Evolutionary conservation across 2,888 invertebrate species (phyloP).

Genomic region (Zhuqinia jingwanae): DNA sequence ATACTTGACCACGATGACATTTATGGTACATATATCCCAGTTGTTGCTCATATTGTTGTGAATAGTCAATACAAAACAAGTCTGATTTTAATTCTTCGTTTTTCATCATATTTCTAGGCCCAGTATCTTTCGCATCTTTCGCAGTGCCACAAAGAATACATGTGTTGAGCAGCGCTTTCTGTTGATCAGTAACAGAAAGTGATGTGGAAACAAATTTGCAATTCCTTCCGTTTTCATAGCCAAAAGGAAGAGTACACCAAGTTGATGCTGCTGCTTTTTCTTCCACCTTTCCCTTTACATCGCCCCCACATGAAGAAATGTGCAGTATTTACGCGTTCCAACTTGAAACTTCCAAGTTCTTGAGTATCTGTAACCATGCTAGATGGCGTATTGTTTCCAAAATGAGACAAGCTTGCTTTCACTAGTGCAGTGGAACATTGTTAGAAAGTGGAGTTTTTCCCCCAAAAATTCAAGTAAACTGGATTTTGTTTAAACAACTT

Average conservation of each 20-base stretch:
- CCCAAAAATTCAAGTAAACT: too few relatives aligned
- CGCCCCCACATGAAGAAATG: not conserved
- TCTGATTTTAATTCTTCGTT: too few relatives aligned
- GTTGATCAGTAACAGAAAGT: conserved; percentile 36
- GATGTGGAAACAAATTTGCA: not conserved
- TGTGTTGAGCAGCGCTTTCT: conserved; percentile 44
- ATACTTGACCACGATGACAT: too few relatives aligned
- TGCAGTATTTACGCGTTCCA: not conserved
- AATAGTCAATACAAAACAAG: too few relatives aligned
- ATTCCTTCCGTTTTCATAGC: not conserved
- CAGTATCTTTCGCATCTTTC: too few relatives aligned
- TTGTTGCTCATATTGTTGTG: too few relatives aligned
- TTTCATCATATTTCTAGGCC: too few relatives aligned
- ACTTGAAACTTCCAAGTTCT: not conserved
- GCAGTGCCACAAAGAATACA: not conserved
- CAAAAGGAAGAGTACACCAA: conserved; percentile 15
- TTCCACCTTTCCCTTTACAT: not conserved
- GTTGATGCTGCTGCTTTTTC: not conserved
- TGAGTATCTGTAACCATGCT: not conserved
- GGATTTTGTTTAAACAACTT: too few relatives aligned
- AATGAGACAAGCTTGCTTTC: not conserved
- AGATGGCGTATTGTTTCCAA: not conserved
- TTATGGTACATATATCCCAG: too few relatives aligned
- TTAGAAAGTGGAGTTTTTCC: too few relatives aligned
- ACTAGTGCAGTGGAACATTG: too few relatives aligned